phyloP scores from a whole-genome alignment of 2,797 vertebrate species.

The Melanotaenia pygmaea region DNA sequence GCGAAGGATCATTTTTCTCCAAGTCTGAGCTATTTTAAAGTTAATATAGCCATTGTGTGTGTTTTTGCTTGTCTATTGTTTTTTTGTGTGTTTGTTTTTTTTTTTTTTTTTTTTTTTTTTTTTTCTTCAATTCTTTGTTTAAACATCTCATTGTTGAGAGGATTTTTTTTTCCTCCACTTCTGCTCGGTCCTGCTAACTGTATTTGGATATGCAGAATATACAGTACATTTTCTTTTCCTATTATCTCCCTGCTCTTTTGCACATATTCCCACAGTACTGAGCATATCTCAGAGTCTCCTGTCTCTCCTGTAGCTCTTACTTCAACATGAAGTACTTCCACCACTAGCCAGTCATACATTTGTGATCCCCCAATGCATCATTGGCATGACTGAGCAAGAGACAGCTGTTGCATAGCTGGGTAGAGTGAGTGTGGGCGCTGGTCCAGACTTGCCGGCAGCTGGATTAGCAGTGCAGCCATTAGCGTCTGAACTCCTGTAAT shows the following conservation, averaged over 20 bases:
- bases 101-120: too few relatives aligned
- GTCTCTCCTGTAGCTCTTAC: constrained; percentile 32
- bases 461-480: constrained; percentile 79
- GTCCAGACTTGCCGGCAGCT: constrained; percentile 76
- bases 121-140: constrained; percentile 28
- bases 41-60: neutral
- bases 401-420: constrained; percentile 70
- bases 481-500: constrained; percentile 83
- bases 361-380: constrained; percentile 47
- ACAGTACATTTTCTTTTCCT: neutral
- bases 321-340: constrained; percentile 36
- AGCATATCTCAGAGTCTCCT: constrained; percentile 27
- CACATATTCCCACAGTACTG: constrained; percentile 2
- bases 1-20: neutral
- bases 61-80: neutral
- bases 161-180: neutral
- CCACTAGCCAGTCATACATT: constrained; percentile 28
- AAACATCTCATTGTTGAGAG: constrained; percentile 12
- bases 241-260: neutral
- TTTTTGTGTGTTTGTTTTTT: too few relatives aligned
- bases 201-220: neutral
- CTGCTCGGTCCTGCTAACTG: neutral
- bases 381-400: constrained; percentile 64
- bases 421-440: constrained; percentile 57
- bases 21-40: neutral